These are phyloP conservation scores for Dysidea cf. avara DNA, from an alignment of 37 sponge, comb jelly and placozoan species.

Conservation along the genomic window DNA sequence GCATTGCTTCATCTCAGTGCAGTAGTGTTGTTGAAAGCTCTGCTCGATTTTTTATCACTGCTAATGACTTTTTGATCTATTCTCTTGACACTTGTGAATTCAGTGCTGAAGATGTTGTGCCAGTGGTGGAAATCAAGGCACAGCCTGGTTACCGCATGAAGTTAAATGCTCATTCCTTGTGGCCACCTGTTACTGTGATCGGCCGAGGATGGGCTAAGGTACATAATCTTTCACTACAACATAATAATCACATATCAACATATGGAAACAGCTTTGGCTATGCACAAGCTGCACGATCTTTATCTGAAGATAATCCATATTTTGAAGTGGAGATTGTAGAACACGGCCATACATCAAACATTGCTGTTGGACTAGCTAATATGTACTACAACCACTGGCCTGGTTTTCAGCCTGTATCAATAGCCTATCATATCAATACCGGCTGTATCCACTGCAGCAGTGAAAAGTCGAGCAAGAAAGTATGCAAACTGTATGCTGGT, in stretches of 20 bases:
- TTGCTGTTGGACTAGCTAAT: constrained; percentile 64
- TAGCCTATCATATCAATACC: constrained; percentile 51
- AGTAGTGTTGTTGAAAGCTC: too few relatives aligned
- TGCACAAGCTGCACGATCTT: constrained; percentile 41
- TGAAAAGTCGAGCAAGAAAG: constrained; percentile 18
- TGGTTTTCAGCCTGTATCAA: constrained; percentile 27
- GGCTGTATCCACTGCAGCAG: constrained; percentile 39
- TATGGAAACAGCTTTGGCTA: constrained; percentile 33
- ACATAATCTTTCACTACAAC: constrained; percentile 15
- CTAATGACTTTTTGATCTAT: constrained; percentile 34
- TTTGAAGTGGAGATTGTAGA: constrained; percentile 67
- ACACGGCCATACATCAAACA: constrained; percentile 30
- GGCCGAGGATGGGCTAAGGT: constrained; percentile 61
- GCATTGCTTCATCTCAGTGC: constrained; percentile 11
- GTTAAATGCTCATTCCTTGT: constrained; percentile 49
- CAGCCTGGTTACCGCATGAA: constrained; percentile 32
- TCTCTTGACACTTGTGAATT: background rate
- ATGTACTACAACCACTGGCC: constrained; percentile 33
- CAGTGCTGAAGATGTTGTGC: background rate
- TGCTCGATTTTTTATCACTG: constrained; percentile 48
- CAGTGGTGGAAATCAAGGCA: background rate
- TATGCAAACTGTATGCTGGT: constrained; percentile 38
- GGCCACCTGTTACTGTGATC: constrained; percentile 53
- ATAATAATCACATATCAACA: constrained; percentile 5
- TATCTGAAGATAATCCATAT: constrained; percentile 34